Conservation (phyloP, 2,797 vertebrate genomes). For the Coranthus polyacanthus region DNA sequence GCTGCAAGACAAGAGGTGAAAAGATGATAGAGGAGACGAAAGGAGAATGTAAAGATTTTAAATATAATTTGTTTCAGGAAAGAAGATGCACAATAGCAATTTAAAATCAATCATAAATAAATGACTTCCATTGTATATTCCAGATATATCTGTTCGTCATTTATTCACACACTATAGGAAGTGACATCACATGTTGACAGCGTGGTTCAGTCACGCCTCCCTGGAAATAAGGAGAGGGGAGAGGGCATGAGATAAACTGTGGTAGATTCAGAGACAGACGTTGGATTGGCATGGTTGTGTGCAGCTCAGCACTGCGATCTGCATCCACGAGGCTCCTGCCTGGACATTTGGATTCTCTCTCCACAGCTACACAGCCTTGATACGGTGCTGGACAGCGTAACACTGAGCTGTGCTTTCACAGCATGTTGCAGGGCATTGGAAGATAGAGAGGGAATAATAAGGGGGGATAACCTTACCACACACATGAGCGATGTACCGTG, state of each 20-base stretch:
- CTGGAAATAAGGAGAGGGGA: constrained; percentile 71
- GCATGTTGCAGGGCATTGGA: constrained; percentile 65
- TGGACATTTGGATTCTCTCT: constrained; percentile 75
- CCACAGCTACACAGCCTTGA: constrained; percentile 75
- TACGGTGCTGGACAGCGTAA: constrained; percentile 59
- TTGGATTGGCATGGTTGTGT: constrained; percentile 73
- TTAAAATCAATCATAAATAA: too few species aligned
- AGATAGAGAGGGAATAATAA: constrained; percentile 65
- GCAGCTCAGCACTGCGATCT: constrained; percentile 66
- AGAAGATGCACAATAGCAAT: too few species aligned
- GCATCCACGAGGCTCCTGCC: constrained; percentile 69
- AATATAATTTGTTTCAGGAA: too few species aligned
- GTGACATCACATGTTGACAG: constrained; percentile 86
- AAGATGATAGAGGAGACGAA: background rate
- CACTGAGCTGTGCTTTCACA: constrained; percentile 62
- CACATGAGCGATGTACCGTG: constrained; percentile 69
- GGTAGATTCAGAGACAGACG: constrained; percentile 68
- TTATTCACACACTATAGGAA: constrained; percentile 73
- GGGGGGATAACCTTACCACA: constrained; percentile 62
- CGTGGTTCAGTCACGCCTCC: constrained; percentile 76
- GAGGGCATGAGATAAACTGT: constrained; percentile 75
- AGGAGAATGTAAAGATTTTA: background rate
- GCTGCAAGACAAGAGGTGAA: background rate
- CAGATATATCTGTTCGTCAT: constrained; percentile 34
- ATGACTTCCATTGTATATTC: background rate